Evolutionary conservation across 2,113 vertebrate species (phyloP).

Genomic region (Barnardius zonarius): DNA sequence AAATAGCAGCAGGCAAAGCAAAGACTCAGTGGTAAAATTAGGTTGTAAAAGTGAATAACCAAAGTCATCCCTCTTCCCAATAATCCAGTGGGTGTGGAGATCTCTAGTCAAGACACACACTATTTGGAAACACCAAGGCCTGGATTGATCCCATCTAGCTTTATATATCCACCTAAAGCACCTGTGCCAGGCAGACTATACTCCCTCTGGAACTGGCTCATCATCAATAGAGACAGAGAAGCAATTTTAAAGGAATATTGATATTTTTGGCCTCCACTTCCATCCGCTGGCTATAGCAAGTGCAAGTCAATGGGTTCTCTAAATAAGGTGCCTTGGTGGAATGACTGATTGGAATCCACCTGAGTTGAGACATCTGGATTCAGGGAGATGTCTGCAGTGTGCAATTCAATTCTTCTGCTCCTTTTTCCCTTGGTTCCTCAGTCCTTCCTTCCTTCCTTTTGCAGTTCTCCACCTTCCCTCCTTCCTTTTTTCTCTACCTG

Average conservation of each 20-base stretch:
- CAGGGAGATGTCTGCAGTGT: rapidly evolving
- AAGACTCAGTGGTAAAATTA: not conserved
- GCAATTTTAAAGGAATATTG: not conserved
- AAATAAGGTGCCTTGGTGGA: not conserved
- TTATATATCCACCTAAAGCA: not conserved
- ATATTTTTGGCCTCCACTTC: not conserved
- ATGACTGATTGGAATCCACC: not conserved
- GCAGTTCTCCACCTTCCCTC: not conserved
- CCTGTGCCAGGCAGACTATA: not conserved
- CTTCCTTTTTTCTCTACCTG: not conserved
- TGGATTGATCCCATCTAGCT: not conserved
- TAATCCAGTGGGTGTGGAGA: not conserved
- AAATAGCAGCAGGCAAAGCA: not conserved
- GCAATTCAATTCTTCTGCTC: not conserved
- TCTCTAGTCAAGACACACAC: not conserved
- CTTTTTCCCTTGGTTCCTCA: not conserved
- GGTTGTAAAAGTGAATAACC: not conserved
- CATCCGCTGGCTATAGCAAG: not conserved
- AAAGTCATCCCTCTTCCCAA: not conserved
- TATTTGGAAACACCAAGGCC: not conserved
- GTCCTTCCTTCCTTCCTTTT: not conserved
- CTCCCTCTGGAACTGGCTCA: not conserved
- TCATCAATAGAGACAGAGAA: not conserved
- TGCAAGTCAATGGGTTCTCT: not conserved
- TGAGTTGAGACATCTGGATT: not conserved